Base-by-base conservation (phyloP, 92 coral and sea anemone genomes). In the Hydrozoanthus gracilis region DNA sequence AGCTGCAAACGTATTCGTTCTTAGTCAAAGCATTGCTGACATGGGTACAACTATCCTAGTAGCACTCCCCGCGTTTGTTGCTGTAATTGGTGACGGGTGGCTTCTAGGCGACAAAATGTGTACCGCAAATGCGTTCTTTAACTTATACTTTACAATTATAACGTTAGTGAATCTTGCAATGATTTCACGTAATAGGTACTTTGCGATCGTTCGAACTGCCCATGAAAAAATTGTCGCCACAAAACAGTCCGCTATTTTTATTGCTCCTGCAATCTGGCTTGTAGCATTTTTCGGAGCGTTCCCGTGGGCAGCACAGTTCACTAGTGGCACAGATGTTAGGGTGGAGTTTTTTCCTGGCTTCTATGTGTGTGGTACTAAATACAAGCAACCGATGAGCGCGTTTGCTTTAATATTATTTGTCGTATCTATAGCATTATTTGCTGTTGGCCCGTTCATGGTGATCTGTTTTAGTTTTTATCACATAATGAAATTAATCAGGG, bases 101-200 rank as follows among this genome's bases (percentile, higher is more conserved):
- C 78, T 92, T 14, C 82, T 93, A 18, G 93, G 96, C 13, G 78
- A 89, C 13, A 58, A 49, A 3, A 9, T 91, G 65, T 91, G 94
- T 77, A 44, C 50, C 8, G 93, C 79, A 4, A 87, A 85, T 46
- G 83, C 88, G 0, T 93, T 93, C 70, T 88, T 93, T 8, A 95
- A 95, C 93, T 82, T 93, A 94, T 92, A 76, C 82, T 95, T 95
- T 65, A 93, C 98, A 15, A 90, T 88, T 44, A 78, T 89, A 54
- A 95, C 98, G 7, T 71, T 95, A 51, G 17, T 91, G 3, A 92
- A 93, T 39, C 86, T 93, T 13, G 78, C 92, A 9, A 72, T 89
- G 10, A 86, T 95, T 47, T 90, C 96, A 9, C 86, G 89, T 44
- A 96, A 95, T 82, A 77, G 98, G 52, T 95, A 91, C 73, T 68